Percentiles rank a stretch among this genome's conserved stretches.
phyloP scores from a whole-genome alignment of 2,797 vertebrate species.

The Phylloscopus collybita region DNA sequence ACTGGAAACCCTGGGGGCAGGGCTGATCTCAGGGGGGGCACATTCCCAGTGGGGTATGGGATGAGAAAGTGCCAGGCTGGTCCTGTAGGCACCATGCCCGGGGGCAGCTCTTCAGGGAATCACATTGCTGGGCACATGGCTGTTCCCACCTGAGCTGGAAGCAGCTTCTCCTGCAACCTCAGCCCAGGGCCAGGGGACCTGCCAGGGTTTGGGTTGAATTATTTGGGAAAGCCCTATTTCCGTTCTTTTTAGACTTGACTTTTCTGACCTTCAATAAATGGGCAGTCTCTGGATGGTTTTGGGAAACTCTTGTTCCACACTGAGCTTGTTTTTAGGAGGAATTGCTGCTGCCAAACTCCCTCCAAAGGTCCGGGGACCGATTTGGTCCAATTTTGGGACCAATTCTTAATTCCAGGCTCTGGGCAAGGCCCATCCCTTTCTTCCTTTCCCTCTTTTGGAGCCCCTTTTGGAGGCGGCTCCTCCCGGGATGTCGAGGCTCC shows the following conservation, averaged over 20 bases:
- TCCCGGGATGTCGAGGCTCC: not conserved
- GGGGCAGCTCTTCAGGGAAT: not conserved
- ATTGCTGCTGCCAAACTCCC: rapidly evolving
- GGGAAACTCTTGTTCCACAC: not conserved
- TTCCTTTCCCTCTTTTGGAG: not conserved
- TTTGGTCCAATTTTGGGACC: not conserved
- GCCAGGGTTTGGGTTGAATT: not conserved
- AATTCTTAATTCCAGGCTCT: not conserved
- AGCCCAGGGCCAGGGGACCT: not conserved
- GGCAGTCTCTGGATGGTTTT: not conserved
- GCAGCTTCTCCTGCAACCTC: not conserved
- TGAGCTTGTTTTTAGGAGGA: not conserved
- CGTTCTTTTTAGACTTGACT: not conserved
- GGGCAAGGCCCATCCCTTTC: rapidly evolving
- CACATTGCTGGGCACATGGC: rapidly evolving
- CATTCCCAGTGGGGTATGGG: not conserved
- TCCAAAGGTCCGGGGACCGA: rapidly evolving
- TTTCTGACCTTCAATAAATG: slow-evolving; percentile 24
- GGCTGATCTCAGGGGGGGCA: too few relatives aligned
- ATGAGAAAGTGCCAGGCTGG: not conserved
- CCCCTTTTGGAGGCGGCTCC: too few relatives aligned
- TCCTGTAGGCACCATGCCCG: rapidly evolving
- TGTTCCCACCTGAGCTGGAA: not conserved
- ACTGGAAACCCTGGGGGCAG: not conserved
- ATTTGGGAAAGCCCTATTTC: not conserved